Evolutionary conservation across 2,888 invertebrate genomes (phyloP).

Genomic region (Acleris cristana): DNA sequence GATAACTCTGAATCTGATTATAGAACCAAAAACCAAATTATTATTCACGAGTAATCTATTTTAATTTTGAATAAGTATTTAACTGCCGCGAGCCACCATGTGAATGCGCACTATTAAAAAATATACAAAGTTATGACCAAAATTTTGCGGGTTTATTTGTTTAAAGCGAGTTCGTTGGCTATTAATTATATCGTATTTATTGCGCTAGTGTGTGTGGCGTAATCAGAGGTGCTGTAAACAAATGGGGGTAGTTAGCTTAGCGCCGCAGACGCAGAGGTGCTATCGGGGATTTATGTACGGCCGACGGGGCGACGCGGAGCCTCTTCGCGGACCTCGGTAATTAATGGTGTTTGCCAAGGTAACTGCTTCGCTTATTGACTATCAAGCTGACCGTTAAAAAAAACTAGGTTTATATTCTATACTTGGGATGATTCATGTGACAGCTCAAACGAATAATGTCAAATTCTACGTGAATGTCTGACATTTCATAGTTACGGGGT

Average conservation of each 20-base stretch:
- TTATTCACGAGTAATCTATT: background rate
- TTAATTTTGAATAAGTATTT: background rate
- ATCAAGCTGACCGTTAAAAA: background rate
- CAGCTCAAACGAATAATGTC: no score
- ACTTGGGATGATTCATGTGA: background rate
- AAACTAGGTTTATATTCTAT: background rate
- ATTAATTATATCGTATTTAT: constrained; percentile 7
- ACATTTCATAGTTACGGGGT: no score
- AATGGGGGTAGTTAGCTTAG: constrained; percentile 76
- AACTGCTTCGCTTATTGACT: constrained; percentile 25
- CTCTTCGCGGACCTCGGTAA: constrained; percentile 34
- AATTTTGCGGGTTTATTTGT: background rate
- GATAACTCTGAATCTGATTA: no score
- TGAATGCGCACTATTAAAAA: background rate
- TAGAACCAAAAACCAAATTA: no score
- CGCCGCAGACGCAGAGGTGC: constrained; percentile 72
- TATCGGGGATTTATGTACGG: constrained; percentile 74
- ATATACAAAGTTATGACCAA: background rate
- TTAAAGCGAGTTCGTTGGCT: background rate
- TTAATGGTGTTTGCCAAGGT: constrained; percentile 32
- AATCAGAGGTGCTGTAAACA: constrained; percentile 75
- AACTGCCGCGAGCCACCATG: background rate
- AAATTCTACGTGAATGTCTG: no score
- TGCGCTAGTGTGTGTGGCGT: constrained; percentile 57
- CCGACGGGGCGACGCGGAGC: constrained; percentile 42